Conservation (phyloP, 2,888 invertebrate species). For the Pristionchus japonicus region DNA sequence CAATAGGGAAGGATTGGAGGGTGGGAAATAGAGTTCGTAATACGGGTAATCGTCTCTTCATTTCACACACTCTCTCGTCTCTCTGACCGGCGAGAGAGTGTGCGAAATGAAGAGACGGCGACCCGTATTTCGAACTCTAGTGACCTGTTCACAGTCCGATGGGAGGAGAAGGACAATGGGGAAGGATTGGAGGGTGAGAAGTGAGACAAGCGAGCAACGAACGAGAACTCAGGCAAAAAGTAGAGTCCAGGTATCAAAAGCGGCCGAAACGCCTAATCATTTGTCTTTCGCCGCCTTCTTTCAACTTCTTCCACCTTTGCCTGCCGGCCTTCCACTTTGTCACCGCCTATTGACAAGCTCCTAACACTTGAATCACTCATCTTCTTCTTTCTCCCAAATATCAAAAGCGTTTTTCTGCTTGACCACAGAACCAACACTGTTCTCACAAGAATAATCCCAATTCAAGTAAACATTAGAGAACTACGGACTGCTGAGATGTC, state of each 20-base stretch:
- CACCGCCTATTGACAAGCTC: neutral
- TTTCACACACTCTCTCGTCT: too few species aligned
- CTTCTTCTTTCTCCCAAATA: neutral
- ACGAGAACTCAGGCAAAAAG: neutral
- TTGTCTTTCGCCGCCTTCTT: neutral
- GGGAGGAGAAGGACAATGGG: neutral
- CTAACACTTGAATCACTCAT: neutral
- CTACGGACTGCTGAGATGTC: too few species aligned
- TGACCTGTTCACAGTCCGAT: neutral
- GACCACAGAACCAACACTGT: neutral
- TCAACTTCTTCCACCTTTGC: neutral
- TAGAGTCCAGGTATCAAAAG: neutral
- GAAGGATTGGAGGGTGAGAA: neutral
- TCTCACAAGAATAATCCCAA: neutral
- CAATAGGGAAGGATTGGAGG: neutral
- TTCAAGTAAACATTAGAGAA: neutral
- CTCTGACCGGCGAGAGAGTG: too few species aligned
- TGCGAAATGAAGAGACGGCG: too few species aligned
- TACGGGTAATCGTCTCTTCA: too few species aligned
- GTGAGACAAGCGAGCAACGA: neutral
- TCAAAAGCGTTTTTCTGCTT: neutral
- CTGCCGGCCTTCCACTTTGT: neutral
- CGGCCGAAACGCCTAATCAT: neutral
- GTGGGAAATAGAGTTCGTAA: too few species aligned
- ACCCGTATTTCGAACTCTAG: too few species aligned